Percentiles rank a stretch among this genome's conserved stretches.
These are phyloP conservation scores for Schmidtea mediterranea DNA, from an alignment of 1,140 invertebrate species.

Conservation along the genomic window DNA sequence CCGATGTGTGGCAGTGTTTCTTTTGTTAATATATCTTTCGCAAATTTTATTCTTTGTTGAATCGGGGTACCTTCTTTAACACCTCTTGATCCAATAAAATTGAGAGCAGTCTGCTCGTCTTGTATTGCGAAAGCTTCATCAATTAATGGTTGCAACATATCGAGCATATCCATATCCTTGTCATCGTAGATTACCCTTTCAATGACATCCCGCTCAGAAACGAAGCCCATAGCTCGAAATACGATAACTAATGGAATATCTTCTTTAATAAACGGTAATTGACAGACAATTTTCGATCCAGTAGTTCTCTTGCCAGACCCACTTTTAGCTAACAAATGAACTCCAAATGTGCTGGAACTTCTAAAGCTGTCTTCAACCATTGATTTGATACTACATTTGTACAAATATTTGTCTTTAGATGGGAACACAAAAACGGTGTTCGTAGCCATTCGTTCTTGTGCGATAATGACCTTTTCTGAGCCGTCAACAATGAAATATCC, in stretches of 20 bases:
- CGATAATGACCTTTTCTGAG: constrained; percentile 48
- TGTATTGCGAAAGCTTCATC: constrained; percentile 98
- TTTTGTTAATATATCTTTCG: constrained; percentile 88
- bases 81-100: constrained; percentile 85
- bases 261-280: constrained; percentile 83
- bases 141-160: constrained; percentile 90
- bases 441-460: constrained; percentile 97
- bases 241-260: constrained; percentile 99
- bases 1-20: constrained; percentile 98
- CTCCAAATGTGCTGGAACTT: constrained; percentile 58
- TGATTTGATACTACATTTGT: constrained; percentile 80
- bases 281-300: constrained; percentile 83
- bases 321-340: constrained; percentile 25
- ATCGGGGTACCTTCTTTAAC: constrained; percentile 84
- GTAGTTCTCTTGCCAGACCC: constrained; percentile 82
- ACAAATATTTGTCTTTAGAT: constrained; percentile 90
- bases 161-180: constrained; percentile 97
- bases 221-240: constrained; percentile 75
- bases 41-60: constrained; percentile 93
- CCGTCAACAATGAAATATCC: constrained; percentile 29
- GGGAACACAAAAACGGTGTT: constrained; percentile 88
- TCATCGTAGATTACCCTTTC: constrained; percentile 98
- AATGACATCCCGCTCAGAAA: too few relatives aligned
- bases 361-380: constrained; percentile 69
- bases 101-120: constrained; percentile 87